Conservation (phyloP, 2,797 vertebrate genomes). For the Eulemur coronatus region DNA sequence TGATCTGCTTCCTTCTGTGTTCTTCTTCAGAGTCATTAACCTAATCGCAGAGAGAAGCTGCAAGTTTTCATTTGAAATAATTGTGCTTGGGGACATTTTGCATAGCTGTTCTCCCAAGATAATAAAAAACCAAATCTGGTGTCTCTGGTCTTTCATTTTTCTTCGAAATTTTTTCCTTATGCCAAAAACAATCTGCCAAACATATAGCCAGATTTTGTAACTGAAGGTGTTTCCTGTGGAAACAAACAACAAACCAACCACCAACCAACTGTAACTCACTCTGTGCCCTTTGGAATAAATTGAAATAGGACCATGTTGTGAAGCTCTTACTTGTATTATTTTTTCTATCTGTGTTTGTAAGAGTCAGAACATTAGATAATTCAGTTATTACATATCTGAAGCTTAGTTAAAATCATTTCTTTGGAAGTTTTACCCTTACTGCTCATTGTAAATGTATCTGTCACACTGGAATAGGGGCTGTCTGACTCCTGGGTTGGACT, state of each 20-base stretch:
- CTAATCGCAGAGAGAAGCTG: neutral
- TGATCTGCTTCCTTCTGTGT: accelerated
- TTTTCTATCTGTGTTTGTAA: neutral
- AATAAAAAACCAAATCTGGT: neutral
- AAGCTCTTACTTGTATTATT: neutral
- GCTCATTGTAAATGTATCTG: accelerated
- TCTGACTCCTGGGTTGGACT: neutral
- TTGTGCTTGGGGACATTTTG: neutral
- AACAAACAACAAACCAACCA: neutral
- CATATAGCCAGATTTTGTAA: neutral
- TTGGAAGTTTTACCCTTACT: neutral
- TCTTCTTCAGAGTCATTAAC: neutral
- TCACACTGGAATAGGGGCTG: too few relatives aligned
- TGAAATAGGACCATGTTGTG: neutral
- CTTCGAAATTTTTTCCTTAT: neutral
- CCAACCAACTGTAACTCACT: neutral
- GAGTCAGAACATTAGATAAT: neutral
- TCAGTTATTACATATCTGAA: neutral
- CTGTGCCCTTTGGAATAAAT: neutral
- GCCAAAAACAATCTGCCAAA: neutral
- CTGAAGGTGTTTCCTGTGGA: neutral
- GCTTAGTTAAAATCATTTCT: neutral
- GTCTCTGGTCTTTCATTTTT: neutral
- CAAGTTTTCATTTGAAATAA: neutral
- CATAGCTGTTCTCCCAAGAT: neutral